These are phyloP conservation scores for Gorsachius magnificus DNA, from an alignment of 2,797 vertebrate genomes.

Conservation along the genomic window DNA sequence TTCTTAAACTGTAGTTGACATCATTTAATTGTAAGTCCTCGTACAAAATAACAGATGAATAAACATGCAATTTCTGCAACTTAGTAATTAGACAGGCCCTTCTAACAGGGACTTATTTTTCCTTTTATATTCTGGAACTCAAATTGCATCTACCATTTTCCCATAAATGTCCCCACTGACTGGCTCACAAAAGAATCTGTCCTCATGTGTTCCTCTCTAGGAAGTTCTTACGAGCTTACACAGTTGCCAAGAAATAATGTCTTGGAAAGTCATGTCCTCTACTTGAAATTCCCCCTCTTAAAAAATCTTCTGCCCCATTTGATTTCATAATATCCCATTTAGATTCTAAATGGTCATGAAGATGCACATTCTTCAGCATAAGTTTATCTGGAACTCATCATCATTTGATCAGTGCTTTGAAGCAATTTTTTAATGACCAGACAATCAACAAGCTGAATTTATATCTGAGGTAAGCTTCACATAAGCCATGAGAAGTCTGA, in stretches of 20 bases:
- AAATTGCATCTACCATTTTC: background rate
- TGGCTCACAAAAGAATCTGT: slow-evolving; percentile 6
- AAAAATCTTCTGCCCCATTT: background rate
- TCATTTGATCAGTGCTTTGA: background rate
- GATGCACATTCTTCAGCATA: background rate
- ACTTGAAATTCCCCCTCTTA: slow-evolving; percentile 24
- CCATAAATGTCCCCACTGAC: slow-evolving; percentile 8
- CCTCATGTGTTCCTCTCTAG: background rate
- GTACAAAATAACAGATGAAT: slow-evolving; percentile 43
- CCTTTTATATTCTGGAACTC: slow-evolving; percentile 8
- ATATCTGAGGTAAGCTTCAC: background rate
- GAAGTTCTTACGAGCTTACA: background rate
- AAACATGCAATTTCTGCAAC: slow-evolving; percentile 45
- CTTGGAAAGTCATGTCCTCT: background rate
- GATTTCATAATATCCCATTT: slow-evolving; percentile 25
- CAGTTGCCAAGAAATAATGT: slow-evolving; percentile 7
- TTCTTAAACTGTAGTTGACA: slow-evolving; percentile 29
- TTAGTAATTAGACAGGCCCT: slow-evolving; percentile 39
- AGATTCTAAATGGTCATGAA: background rate
- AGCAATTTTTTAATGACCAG: background rate
- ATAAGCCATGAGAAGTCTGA: background rate
- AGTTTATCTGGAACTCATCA: slow-evolving; percentile 32
- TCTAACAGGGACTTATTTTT: background rate
- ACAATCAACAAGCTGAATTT: background rate
- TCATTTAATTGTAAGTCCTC: slow-evolving; percentile 35